Evolutionary conservation across 2,888 invertebrate species (phyloP).

Genomic region (Chrysolina haemoptera): DNA sequence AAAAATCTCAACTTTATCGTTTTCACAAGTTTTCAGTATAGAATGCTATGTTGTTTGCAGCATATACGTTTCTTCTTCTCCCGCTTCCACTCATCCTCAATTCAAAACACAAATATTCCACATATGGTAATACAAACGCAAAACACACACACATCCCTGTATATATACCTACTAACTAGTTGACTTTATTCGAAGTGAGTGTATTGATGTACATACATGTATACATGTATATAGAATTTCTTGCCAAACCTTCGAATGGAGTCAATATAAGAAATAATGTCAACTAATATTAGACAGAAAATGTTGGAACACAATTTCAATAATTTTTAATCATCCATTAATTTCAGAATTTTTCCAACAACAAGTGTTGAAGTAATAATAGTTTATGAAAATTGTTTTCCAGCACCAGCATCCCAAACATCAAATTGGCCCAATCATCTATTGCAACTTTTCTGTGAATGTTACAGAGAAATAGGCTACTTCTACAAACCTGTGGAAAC

Average conservation of each 20-base stretch:
- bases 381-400: background rate
- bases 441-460: conserved; percentile 29
- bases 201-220: too few species aligned
- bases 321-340: too few species aligned
- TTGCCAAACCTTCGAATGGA: background rate
- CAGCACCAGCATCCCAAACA: background rate
- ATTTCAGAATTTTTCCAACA: too few species aligned
- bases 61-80: background rate
- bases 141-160: background rate
- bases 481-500: conserved; percentile 88
- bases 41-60: background rate
- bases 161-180: conserved; percentile 1
- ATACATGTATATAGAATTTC: background rate
- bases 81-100: background rate
- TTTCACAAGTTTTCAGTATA: background rate
- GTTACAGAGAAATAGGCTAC: conserved; percentile 76
- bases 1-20: background rate
- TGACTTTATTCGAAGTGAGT: conserved; percentile 3
- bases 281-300: background rate
- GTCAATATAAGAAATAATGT: background rate
- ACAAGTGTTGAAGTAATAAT: too few species aligned
- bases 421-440: conserved; percentile 2
- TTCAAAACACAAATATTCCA: background rate
- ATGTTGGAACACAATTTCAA: background rate
- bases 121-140: background rate